phyloP scores from a whole-genome alignment of 2,797 vertebrate genomes.

The Coendou prehensilis region DNA sequence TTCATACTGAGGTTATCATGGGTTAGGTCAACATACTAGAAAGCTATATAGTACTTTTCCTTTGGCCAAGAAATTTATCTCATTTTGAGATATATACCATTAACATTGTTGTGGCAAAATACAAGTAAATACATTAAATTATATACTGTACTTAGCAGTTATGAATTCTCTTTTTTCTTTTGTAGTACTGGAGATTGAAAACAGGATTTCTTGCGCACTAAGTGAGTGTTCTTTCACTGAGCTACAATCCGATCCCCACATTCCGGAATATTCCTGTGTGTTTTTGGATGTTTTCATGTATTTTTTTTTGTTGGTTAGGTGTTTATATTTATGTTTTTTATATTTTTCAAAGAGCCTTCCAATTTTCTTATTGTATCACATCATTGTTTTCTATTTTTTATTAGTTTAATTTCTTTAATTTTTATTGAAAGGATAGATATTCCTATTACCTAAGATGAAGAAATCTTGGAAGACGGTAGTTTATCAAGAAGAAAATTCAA shows the following conservation, averaged over 20 bases:
- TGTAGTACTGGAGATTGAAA: background rate
- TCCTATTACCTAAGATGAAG: background rate
- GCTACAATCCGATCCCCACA: background rate
- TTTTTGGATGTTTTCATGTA: background rate
- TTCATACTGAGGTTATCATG: conserved; percentile 1
- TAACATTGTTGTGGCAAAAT: background rate
- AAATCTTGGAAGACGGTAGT: background rate
- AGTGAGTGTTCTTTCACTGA: background rate
- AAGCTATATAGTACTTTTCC: background rate
- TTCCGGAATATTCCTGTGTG: background rate
- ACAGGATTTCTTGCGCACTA: background rate
- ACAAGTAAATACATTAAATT: background rate
- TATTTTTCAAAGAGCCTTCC: background rate
- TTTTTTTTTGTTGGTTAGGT: background rate
- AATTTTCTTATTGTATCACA: background rate
- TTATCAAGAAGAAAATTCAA: background rate
- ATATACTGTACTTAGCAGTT: background rate
- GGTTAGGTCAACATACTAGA: background rate
- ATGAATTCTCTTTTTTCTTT: background rate
- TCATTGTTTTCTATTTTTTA: background rate
- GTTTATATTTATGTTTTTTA: background rate
- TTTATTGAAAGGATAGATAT: background rate
- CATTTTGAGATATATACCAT: background rate
- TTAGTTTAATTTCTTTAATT: background rate
- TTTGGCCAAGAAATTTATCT: background rate